Base-by-base conservation (phyloP, 2,797 vertebrate genomes). In the Channa striata region DNA sequence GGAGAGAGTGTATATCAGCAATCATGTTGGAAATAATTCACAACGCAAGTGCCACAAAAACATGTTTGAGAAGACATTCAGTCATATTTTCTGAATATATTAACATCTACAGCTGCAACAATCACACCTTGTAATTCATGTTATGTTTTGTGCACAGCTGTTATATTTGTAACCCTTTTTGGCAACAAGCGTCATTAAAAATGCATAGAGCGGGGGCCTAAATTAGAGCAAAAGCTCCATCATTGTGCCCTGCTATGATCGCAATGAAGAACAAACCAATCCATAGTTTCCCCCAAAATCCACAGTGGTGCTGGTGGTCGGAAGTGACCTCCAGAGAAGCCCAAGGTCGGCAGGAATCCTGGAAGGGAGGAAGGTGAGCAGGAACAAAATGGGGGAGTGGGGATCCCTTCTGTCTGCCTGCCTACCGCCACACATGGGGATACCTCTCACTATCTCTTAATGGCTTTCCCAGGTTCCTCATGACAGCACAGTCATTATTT, bases 401-500 rank as follows among this genome's bases (percentile, higher is more conserved):
- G 59, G 43, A 14, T 65, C 66, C 84, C 83, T 77, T 72, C 70
- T 59, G 63, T 52, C 60, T 53, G 69, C 67, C 61, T 46, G 65
- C 64, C 64, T 76, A 74, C 80, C 63, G 72, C 47, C 64, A 73
- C 76, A 77, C 77, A 74, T 59, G 62, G 54, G 14, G 75, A 80
- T 77, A 66, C 71, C 72, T 76, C 81, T 87, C 83, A 72, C 73
- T 69, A 77, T 80, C 82, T 91, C 71, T 68, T 88, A 90, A 90
- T 91, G 85, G 87, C 66, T 85, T 90, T 91, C 80, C 81, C 68
- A 66, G 75, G 83, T 90, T 87, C 74, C 61, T 77, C 66, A 67
- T 83, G 85, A 88, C 86, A 86, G 78, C 61, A 39, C 50, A 81
- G 72, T 33, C 65, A 90, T 93, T 91, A 91, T 90, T 93, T 82